phyloP scores from a whole-genome alignment of 2,888 invertebrate species.

The Drosophila infuscata region DNA sequence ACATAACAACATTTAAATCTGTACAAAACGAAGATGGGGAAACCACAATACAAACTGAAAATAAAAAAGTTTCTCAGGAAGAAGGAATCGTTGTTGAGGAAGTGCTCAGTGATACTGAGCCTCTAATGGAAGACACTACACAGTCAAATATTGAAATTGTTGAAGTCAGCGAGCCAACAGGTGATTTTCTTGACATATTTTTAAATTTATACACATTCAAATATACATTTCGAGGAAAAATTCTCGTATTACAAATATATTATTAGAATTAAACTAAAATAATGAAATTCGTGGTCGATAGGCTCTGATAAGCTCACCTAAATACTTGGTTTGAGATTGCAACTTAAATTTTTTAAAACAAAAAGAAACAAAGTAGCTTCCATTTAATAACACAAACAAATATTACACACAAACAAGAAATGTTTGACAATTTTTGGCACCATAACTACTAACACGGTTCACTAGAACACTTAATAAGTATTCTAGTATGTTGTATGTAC shows the following conservation, averaged over 20 bases:
- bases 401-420: conserved; percentile 32
- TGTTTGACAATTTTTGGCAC: conserved; percentile 36
- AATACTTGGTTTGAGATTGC: conserved; percentile 33
- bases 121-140: conserved; percentile 69
- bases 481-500: conserved; percentile 44
- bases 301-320: conserved; percentile 22
- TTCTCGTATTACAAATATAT: conserved; percentile 15
- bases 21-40: conserved; percentile 83
- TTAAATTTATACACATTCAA: conserved; percentile 20
- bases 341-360: conserved; percentile 21
- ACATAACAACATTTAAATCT: conserved; percentile 85
- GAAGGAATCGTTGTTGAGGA: conserved; percentile 84
- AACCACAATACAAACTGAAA: conserved; percentile 83
- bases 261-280: conserved; percentile 13
- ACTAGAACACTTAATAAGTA: conserved; percentile 41
- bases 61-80: conserved; percentile 83
- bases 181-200: conserved; percentile 72
- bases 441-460: conserved; percentile 57
- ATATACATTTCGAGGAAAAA: conserved; percentile 17
- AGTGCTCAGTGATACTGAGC: conserved; percentile 84
- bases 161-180: conserved; percentile 83
- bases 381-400: conserved; percentile 49
- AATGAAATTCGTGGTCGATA: conserved; percentile 21
- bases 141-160: conserved; percentile 82
- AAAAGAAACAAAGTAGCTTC: conserved; percentile 30